Percentiles rank a stretch among this genome's conserved stretches.
These are phyloP conservation scores for Sclerurus mexicanus DNA, from an alignment of 2,113 vertebrate species.

Conservation along the genomic window DNA sequence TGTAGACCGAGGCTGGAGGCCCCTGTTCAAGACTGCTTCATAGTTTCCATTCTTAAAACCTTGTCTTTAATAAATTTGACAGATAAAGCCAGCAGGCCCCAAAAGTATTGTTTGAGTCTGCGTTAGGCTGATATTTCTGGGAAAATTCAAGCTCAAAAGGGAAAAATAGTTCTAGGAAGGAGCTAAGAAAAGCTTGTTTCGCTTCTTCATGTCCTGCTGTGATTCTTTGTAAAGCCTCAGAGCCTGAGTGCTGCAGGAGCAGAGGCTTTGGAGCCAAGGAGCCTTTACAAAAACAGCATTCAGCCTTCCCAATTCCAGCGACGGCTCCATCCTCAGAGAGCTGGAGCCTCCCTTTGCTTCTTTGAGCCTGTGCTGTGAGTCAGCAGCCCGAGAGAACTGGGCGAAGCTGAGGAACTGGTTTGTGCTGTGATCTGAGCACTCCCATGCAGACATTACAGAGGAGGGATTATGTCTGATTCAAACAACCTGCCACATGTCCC, in stretches of 20 bases:
- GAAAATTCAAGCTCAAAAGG: constrained; percentile 23
- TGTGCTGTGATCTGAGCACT: neutral
- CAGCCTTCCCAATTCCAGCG: neutral
- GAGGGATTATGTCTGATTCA: neutral
- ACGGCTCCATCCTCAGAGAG: neutral
- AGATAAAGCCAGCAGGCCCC: neutral
- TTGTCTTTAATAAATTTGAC: constrained; percentile 32
- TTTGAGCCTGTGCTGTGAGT: neutral
- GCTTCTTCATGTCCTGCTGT: constrained; percentile 10
- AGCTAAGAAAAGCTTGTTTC: constrained; percentile 39
- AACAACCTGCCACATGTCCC: neutral
- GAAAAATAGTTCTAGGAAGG: constrained; percentile 59
- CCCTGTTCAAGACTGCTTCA: constrained; percentile 25
- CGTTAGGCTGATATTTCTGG: constrained; percentile 30
- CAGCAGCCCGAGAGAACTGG: neutral
- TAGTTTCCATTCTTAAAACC: constrained; percentile 40
- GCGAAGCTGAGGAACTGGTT: neutral
- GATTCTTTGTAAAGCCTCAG: constrained; percentile 48
- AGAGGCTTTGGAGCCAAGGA: constrained; percentile 1
- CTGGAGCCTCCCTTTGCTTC: neutral
- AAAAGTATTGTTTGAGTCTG: constrained; percentile 29
- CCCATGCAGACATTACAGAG: accelerated
- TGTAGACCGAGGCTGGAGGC: neutral
- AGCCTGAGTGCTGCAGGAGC: neutral
- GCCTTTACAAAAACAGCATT: neutral